Evolutionary conservation across 1,140 invertebrate genomes (phyloP).

Genomic region (Popillia japonica): DNA sequence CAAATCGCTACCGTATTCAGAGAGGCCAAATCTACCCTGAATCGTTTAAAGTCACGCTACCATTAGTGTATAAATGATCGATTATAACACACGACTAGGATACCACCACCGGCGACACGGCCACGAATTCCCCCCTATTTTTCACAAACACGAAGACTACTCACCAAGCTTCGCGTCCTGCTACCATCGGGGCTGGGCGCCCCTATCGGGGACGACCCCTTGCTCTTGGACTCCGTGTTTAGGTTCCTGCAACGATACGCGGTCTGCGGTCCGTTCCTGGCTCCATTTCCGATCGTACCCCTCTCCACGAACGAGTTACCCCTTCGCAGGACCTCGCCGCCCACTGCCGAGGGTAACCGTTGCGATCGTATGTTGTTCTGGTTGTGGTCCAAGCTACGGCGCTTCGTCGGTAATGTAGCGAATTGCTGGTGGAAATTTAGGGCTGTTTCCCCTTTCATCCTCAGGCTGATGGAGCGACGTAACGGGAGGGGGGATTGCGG

Average conservation of each 20-base stretch:
- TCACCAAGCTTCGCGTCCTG: conserved; percentile 53
- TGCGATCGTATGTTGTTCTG: conserved; percentile 45
- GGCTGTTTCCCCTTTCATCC: conserved; percentile 58
- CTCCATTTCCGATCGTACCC: conserved; percentile 48
- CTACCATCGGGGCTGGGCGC: conserved; percentile 29
- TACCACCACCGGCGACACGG: background rate
- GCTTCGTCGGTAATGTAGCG: conserved; percentile 36
- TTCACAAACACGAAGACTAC: conserved; percentile 35
- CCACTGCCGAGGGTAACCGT: conserved; percentile 41
- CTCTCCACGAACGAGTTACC: conserved; percentile 57
- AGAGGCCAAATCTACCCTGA: too few relatives aligned
- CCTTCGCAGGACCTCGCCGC: conserved; percentile 50
- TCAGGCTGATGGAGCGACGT: conserved; percentile 61
- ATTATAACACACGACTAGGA: conserved; percentile 35
- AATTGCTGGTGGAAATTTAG: conserved; percentile 31
- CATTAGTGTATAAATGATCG: conserved; percentile 27
- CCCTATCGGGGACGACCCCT: conserved; percentile 34
- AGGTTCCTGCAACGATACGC: conserved; percentile 17
- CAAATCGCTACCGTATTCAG: background rate
- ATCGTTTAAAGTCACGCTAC: conserved; percentile 9
- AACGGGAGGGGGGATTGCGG: conserved; percentile 59
- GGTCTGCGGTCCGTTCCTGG: conserved; percentile 44
- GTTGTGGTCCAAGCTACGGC: conserved; percentile 41
- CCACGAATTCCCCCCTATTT: background rate
- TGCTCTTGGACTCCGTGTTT: conserved; percentile 40